Conservation (phyloP, 2,888 invertebrate genomes). For the Tetheella fluctuosa region DNA sequence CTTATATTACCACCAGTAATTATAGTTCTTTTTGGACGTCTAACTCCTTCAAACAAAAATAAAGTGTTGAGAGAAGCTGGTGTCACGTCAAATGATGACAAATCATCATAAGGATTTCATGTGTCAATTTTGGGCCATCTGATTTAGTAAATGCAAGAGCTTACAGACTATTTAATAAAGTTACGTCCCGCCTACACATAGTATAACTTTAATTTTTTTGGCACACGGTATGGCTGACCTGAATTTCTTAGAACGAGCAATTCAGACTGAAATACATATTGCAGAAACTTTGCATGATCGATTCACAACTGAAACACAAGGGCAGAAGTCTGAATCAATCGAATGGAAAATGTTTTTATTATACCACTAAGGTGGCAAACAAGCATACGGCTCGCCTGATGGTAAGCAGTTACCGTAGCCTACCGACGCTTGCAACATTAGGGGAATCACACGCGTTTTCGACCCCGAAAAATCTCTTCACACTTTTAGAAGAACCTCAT, state of each 20-base stretch:
- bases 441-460: too few relatives aligned
- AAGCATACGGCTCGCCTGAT: too few relatives aligned
- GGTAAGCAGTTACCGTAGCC: too few relatives aligned
- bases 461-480: too few relatives aligned
- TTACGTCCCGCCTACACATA: background rate
- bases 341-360: too few relatives aligned
- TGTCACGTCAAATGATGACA: too few relatives aligned
- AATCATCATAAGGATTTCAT: too few relatives aligned
- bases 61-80: too few relatives aligned
- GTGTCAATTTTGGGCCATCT: background rate
- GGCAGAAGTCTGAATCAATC: background rate
- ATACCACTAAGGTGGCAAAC: too few relatives aligned
- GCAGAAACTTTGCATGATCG: background rate
- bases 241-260: background rate
- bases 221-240: background rate
- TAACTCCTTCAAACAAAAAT: background rate
- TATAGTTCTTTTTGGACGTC: background rate
- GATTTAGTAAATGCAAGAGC: background rate
- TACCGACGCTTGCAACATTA: too few relatives aligned
- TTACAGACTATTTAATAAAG: too few relatives aligned
- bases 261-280: background rate
- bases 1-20: background rate
- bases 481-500: too few relatives aligned
- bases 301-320: background rate
- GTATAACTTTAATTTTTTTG: background rate